phyloP scores from a whole-genome alignment of 2,888 invertebrate species.

The Deroplatys truncata region DNA sequence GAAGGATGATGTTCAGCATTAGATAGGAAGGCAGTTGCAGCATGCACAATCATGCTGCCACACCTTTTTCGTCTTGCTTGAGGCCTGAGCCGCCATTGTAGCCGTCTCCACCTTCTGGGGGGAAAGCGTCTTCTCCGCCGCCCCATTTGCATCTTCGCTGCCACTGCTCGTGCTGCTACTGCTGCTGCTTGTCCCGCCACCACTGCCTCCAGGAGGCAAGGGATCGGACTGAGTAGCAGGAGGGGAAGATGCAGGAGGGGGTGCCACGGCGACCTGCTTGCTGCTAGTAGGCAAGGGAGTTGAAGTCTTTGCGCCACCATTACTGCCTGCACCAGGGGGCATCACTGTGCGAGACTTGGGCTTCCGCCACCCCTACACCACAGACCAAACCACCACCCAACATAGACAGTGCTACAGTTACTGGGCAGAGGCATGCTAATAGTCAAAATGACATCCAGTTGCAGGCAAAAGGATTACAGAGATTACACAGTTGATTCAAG shows the following conservation, averaged over 20 bases:
- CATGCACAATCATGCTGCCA: not conserved
- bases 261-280: conserved; percentile 22
- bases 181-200: conserved; percentile 19
- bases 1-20: conserved; percentile 1
- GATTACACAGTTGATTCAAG: not conserved
- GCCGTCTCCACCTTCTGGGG: conserved; percentile 41
- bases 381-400: not conserved
- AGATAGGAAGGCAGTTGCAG: not conserved
- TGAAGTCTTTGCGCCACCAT: conserved; percentile 45
- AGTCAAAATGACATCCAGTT: not conserved
- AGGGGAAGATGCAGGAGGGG: conserved; percentile 37
- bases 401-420: not conserved
- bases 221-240: conserved; percentile 39
- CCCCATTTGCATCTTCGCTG: conserved; percentile 41
- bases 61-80: conserved; percentile 35
- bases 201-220: conserved; percentile 37
- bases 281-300: conserved; percentile 43
- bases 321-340: conserved; percentile 49
- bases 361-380: conserved; percentile 67
- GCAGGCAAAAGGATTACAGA: not conserved
- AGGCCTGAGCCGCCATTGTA: conserved; percentile 19
- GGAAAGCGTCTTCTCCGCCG: conserved; percentile 51
- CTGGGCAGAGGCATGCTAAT: not conserved
- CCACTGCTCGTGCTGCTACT: conserved; percentile 44
- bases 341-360: conserved; percentile 72